Percentiles rank a stretch among this genome's conserved stretches.
These are phyloP conservation scores for Apodemia zela DNA, from an alignment of 2,888 invertebrate genomes.

Conservation along the genomic window DNA sequence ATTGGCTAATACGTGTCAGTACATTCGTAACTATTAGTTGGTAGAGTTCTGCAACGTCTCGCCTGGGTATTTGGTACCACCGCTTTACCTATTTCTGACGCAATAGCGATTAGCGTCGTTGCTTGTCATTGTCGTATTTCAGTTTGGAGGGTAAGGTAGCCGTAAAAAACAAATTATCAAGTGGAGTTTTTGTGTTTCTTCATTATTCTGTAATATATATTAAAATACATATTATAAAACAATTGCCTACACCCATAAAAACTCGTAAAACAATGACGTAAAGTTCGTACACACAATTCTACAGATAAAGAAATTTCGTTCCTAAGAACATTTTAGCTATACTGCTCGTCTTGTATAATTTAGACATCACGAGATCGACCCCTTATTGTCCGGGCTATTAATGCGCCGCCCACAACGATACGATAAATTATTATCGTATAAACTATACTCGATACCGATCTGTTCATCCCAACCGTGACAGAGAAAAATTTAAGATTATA, in stretches of 20 bases:
- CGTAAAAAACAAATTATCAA: neutral
- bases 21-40: too few relatives aligned
- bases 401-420: constrained; percentile 39
- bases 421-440: constrained; percentile 44
- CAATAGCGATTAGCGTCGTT: too few relatives aligned
- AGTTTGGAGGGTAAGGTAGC: too few relatives aligned
- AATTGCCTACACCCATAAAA: neutral
- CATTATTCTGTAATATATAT: neutral
- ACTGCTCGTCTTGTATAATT: constrained; percentile 35
- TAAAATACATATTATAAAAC: neutral
- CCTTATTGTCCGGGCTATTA: constrained; percentile 40
- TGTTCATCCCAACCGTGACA: constrained; percentile 27
- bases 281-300: constrained; percentile 23
- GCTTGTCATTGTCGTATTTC: too few relatives aligned
- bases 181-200: neutral
- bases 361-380: constrained; percentile 38
- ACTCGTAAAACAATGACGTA: neutral
- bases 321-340: constrained; percentile 29
- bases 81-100: too few relatives aligned
- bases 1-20: too few relatives aligned
- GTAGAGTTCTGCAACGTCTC: too few relatives aligned
- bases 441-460: constrained; percentile 36
- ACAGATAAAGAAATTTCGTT: constrained; percentile 31
- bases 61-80: too few relatives aligned
- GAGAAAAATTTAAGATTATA: constrained; percentile 28